Evolutionary conservation across 2,113 vertebrate genomes (phyloP).

Genomic region (Tinamus guttatus): DNA sequence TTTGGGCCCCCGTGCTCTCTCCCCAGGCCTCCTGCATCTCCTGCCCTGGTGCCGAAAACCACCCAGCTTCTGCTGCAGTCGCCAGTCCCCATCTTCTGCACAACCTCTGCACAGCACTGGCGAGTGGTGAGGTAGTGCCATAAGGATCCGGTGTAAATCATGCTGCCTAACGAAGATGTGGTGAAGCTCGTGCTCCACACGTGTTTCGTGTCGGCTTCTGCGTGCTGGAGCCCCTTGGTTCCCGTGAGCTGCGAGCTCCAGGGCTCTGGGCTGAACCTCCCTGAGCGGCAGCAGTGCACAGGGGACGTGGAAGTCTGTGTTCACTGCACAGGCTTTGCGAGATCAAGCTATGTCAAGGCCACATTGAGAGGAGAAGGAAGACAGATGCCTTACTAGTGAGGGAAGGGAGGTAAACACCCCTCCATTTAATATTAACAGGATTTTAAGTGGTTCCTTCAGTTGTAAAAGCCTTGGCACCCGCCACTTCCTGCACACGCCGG

Average conservation of each 20-base stretch:
- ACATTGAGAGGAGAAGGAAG: background rate
- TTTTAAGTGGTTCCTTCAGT: slow-evolving; percentile 31
- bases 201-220: rapidly evolving
- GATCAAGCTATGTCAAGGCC: background rate
- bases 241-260: background rate
- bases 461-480: background rate
- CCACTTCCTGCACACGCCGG: slow-evolving; percentile 20
- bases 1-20: background rate
- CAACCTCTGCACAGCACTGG: background rate
- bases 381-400: background rate
- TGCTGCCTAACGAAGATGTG: background rate
- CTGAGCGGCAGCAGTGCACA: background rate
- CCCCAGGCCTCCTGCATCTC: background rate
- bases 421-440: background rate
- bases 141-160: rapidly evolving
- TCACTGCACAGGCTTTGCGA: background rate
- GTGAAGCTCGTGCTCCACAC: background rate
- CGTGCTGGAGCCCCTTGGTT: background rate
- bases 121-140: background rate
- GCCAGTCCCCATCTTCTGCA: rapidly evolving
- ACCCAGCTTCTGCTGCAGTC: background rate
- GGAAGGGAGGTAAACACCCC: background rate
- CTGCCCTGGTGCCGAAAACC: background rate
- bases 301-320: background rate
- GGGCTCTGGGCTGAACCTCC: background rate